phyloP scores from a whole-genome alignment of 2,888 invertebrate species.

The Alloscopus bannaensis region DNA sequence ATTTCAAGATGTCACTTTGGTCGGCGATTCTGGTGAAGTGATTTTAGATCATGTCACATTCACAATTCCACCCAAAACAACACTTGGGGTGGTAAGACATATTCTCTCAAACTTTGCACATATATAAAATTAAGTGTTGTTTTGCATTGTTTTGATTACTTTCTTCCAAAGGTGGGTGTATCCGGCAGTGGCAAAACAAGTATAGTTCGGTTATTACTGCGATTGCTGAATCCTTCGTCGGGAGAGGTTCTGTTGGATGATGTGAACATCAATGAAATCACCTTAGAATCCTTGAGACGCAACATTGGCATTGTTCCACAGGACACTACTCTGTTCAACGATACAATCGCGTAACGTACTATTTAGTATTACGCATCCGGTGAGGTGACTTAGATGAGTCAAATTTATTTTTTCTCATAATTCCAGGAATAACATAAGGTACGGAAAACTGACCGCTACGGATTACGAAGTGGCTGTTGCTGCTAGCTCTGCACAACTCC shows the following conservation, averaged over 20 bases:
- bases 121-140: too few relatives aligned
- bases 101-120: too few relatives aligned
- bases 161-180: conserved; percentile 73
- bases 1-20: conserved; percentile 77
- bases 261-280: conserved; percentile 76
- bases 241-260: conserved; percentile 76
- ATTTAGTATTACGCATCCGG: not conserved
- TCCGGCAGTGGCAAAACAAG: conserved; percentile 77
- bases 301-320: conserved; percentile 79
- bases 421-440: conserved; percentile 77
- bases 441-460: conserved; percentile 76
- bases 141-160: conserved; percentile 16
- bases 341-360: conserved; percentile 74
- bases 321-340: conserved; percentile 77
- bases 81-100: conserved; percentile 75
- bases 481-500: conserved; percentile 77
- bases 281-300: conserved; percentile 76
- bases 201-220: conserved; percentile 77
- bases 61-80: conserved; percentile 75
- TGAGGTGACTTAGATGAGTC: not conserved
- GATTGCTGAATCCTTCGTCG: conserved; percentile 76
- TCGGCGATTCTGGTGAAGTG: conserved; percentile 75
- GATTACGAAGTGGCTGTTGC: conserved; percentile 77
- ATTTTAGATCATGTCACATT: conserved; percentile 74
- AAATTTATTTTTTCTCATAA: conserved; percentile 7